These are phyloP conservation scores for Gobio occitaniae DNA, from an alignment of 2,797 vertebrate genomes.

Conservation along the genomic window DNA sequence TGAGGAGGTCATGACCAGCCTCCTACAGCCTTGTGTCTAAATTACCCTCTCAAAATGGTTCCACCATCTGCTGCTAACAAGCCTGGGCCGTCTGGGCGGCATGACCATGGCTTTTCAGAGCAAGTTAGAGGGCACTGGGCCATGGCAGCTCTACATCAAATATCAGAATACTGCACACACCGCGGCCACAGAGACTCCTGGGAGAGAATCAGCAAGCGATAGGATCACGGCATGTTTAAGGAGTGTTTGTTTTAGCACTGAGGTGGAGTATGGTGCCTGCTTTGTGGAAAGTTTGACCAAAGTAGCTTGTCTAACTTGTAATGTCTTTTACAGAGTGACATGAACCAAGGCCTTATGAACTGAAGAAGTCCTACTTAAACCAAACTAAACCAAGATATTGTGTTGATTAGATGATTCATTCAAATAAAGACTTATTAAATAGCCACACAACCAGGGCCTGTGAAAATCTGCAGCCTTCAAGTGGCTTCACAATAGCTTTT, in stretches of 20 bases:
- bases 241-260: conserved; percentile 23
- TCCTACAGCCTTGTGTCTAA: conserved; percentile 42
- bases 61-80: conserved; percentile 76
- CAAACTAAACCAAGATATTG: background rate
- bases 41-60: conserved; percentile 44
- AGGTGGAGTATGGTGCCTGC: background rate
- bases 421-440: background rate
- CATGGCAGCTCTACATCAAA: conserved; percentile 37
- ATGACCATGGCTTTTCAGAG: conserved; percentile 76
- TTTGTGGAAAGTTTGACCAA: conserved; percentile 1
- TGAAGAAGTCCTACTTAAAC: background rate
- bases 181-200: background rate
- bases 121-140: conserved; percentile 64
- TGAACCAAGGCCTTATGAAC: conserved; percentile 5
- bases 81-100: conserved; percentile 67
- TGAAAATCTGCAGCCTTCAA: background rate
- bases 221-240: background rate
- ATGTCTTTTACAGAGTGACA: background rate
- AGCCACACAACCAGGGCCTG: too few species aligned
- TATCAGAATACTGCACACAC: background rate
- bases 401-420: background rate
- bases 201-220: conserved; percentile 23
- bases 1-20: conserved; percentile 52
- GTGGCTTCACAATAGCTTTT: background rate
- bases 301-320: background rate